Evolutionary conservation across 2,797 vertebrate genomes (phyloP).

Genomic region (Menidia menidia): DNA sequence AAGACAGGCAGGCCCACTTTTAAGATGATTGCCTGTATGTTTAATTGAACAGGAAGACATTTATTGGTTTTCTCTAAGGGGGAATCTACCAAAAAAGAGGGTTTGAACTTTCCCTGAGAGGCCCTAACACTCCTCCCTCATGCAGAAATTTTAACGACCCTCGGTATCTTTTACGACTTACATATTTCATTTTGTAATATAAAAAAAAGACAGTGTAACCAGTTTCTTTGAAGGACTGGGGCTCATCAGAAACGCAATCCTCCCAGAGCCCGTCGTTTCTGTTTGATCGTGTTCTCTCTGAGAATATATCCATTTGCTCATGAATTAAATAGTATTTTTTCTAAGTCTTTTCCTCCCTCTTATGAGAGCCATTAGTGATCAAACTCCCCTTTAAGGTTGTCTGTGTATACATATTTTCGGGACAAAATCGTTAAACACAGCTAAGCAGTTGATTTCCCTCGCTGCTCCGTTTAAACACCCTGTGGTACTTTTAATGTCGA

Average conservation of each 20-base stretch:
- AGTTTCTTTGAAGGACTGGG: constrained; percentile 1
- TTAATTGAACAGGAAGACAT: neutral
- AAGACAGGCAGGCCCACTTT: constrained; percentile 8
- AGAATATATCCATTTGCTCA: constrained; percentile 7
- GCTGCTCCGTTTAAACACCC: constrained; percentile 23
- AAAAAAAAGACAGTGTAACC: constrained; percentile 1
- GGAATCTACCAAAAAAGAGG: neutral
- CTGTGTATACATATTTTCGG: constrained; percentile 45
- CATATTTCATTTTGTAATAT: constrained; percentile 13
- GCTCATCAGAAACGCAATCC: constrained; percentile 28
- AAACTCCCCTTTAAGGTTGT: constrained; percentile 26
- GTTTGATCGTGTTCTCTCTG: neutral
- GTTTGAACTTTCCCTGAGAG: neutral
- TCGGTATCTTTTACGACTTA: neutral
- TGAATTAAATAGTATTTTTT: constrained; percentile 15
- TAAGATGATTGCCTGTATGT: constrained; percentile 15
- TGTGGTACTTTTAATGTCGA: constrained; percentile 13
- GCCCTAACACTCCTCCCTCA: neutral
- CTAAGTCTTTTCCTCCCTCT: constrained; percentile 18
- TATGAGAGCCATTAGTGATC: constrained; percentile 35
- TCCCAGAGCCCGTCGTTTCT: constrained; percentile 9
- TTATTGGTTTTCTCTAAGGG: constrained; percentile 14
- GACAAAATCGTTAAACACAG: constrained; percentile 35
- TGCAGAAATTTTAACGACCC: constrained; percentile 14
- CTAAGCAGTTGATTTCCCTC: constrained; percentile 37